Conservation (phyloP, 2,888 invertebrate genomes). For the Lissocephala sabroskyi region DNA sequence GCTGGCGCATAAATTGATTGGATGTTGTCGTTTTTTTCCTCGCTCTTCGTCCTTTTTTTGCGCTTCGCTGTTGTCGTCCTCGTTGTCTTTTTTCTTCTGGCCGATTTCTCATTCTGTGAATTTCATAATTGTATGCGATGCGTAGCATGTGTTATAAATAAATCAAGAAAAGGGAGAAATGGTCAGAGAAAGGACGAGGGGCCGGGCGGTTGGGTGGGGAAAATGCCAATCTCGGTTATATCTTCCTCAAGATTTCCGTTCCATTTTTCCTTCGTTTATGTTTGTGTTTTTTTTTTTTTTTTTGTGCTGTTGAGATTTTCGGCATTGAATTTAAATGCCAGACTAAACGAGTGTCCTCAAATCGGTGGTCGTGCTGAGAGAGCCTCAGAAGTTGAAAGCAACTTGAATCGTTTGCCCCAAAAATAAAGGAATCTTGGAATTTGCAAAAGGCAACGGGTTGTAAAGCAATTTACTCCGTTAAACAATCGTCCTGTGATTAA, state of each 20-base stretch:
- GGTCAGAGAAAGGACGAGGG: no score
- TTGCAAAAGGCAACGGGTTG: no score
- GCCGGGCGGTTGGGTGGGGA: no score
- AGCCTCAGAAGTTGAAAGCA: no score
- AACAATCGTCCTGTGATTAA: no score
- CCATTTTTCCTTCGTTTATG: constrained; percentile 21
- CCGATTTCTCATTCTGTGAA: constrained; percentile 31
- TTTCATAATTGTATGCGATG: constrained; percentile 53
- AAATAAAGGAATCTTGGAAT: no score
- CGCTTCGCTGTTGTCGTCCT: constrained; percentile 18
- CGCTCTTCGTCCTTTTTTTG: constrained; percentile 38
- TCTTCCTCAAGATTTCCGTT: constrained; percentile 11
- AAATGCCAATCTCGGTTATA: no score
- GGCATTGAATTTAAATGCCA: constrained; percentile 52
- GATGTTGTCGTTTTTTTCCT: constrained; percentile 63
- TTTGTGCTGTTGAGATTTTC: constrained; percentile 28
- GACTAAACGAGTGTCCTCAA: no score
- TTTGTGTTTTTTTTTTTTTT: constrained; percentile 28
- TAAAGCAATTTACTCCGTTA: no score
- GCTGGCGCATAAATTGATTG: constrained; percentile 62
- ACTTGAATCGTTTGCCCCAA: no score
- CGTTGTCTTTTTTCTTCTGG: constrained; percentile 14
- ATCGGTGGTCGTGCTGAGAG: no score
- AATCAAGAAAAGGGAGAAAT: constrained; percentile 31
- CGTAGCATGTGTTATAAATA: constrained; percentile 62